Evolutionary conservation across 1,140 invertebrate species (phyloP).

Genomic region (Holcopasites calliopsidis): DNA sequence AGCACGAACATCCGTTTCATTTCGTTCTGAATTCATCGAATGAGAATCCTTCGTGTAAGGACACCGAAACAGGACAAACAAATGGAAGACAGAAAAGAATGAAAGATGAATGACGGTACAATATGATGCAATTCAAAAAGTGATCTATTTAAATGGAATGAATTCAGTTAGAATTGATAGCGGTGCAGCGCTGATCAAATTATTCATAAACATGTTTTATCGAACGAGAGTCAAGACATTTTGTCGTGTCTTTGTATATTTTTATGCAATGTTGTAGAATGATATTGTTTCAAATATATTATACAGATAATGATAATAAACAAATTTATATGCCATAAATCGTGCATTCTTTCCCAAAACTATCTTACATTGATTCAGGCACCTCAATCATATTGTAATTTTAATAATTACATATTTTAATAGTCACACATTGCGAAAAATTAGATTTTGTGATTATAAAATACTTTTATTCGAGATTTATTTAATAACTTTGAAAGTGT

Average conservation of each 20-base stretch:
- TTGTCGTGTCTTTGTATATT: slow-evolving; percentile 81
- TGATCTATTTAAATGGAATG: slow-evolving; percentile 57
- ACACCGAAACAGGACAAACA: neutral
- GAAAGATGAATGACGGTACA: slow-evolving; percentile 7
- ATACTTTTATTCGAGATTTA: no score
- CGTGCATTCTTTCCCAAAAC: no score
- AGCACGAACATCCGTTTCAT: neutral
- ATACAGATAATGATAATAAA: slow-evolving; percentile 80
- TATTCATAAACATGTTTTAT: slow-evolving; percentile 79
- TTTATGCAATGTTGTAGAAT: slow-evolving; percentile 81
- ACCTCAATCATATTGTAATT: no score
- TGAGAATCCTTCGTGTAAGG: neutral
- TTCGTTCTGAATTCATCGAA: slow-evolving; percentile 6
- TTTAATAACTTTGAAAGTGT: no score
- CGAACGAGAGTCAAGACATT: slow-evolving; percentile 79
- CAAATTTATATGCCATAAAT: slow-evolving; percentile 77
- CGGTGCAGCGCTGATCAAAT: slow-evolving; percentile 74
- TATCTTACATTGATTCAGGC: no score
- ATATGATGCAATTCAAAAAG: slow-evolving; percentile 39
- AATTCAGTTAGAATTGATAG: slow-evolving; percentile 55
- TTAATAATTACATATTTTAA: no score
- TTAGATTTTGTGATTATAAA: no score
- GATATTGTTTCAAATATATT: slow-evolving; percentile 81
- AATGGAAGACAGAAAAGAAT: neutral
- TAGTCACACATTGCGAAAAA: no score